Conservation (phyloP, 1,140 invertebrate genomes). For the Papilio machaon region DNA sequence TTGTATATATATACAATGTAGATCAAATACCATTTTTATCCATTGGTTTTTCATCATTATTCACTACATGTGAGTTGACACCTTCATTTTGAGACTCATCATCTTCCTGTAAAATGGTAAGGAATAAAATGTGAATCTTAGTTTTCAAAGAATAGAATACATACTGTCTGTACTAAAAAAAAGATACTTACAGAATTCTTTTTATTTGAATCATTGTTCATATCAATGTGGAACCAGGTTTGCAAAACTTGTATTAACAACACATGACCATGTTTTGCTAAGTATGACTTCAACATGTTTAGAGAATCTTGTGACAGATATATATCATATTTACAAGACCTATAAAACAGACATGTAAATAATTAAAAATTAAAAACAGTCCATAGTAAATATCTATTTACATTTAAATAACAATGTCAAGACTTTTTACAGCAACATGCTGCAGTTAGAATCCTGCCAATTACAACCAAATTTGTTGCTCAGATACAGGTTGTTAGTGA, state of each 20-base stretch:
- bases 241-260: constrained; percentile 86
- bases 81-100: constrained; percentile 69
- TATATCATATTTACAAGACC: constrained; percentile 86
- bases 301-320: constrained; percentile 85
- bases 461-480: not conserved
- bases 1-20: not conserved
- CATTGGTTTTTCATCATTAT: constrained; percentile 57
- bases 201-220: constrained; percentile 77
- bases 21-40: constrained; percentile 59
- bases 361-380: not conserved
- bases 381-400: not conserved
- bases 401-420: not conserved
- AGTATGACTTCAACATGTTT: constrained; percentile 84
- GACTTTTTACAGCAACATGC: not conserved
- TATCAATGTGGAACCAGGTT: constrained; percentile 84
- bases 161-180: not conserved
- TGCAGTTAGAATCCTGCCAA: too few relatives aligned
- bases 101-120: constrained; percentile 58
- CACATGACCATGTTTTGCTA: constrained; percentile 86
- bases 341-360: constrained; percentile 51
- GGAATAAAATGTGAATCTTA: not conserved
- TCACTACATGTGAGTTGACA: constrained; percentile 48
- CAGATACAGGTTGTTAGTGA: not conserved
- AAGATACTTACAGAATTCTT: constrained; percentile 68
- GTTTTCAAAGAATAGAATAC: not conserved